Percentiles rank a stretch among this genome's conserved stretches.
These are phyloP conservation scores for Contarinia nasturtii DNA, from an alignment of 1,140 invertebrate genomes.

Conservation along the genomic window DNA sequence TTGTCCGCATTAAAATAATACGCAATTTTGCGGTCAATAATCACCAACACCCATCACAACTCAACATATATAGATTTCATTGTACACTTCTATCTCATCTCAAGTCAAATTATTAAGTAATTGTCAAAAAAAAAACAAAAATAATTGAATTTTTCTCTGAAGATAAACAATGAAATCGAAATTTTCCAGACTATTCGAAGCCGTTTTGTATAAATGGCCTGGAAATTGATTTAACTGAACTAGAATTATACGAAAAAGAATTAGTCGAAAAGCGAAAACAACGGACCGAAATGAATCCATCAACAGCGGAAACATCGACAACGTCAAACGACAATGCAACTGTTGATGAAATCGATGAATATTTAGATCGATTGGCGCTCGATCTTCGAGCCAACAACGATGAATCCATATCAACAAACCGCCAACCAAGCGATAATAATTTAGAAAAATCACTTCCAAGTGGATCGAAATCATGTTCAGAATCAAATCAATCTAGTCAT, in stretches of 20 bases:
- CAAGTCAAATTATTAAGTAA: background rate
- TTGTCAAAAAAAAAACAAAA: too few species aligned
- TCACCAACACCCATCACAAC: too few species aligned
- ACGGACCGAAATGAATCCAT: conserved; percentile 4
- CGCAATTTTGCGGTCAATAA: too few species aligned
- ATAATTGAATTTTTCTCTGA: too few species aligned
- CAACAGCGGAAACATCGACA: background rate
- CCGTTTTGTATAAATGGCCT: conserved; percentile 23
- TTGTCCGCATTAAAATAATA: too few species aligned
- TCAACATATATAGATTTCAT: too few species aligned
- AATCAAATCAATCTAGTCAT: too few species aligned
- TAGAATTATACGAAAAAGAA: conserved; percentile 18
- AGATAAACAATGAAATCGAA: background rate
- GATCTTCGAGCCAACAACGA: conserved; percentile 4
- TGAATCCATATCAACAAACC: conserved; percentile 2
- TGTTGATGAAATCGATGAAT: conserved; percentile 21
- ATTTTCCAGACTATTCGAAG: background rate
- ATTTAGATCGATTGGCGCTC: conserved; percentile 18
- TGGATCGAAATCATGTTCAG: too few species aligned
- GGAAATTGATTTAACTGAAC: conserved; percentile 25
- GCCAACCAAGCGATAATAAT: background rate
- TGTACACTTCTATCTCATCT: too few species aligned
- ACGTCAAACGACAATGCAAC: background rate
- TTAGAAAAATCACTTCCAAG: too few species aligned
- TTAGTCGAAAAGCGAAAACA: conserved; percentile 17